Percentiles rank a stretch among this genome's conserved stretches.
Evolutionary conservation across 2,797 vertebrate species (phyloP).

Genomic region (Chiloscyllium punctatum): DNA sequence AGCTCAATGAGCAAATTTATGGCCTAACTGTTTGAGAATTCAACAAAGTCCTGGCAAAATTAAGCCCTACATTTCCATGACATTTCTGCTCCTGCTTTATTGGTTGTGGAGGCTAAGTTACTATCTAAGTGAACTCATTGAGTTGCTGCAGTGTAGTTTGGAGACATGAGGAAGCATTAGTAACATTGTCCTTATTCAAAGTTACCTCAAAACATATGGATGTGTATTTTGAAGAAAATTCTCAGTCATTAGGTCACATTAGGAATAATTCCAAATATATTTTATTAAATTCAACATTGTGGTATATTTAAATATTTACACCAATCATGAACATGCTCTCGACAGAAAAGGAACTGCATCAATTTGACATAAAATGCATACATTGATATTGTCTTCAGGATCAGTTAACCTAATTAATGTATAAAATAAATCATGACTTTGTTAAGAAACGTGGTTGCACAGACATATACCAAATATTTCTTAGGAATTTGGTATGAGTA

Average conservation of each 20-base stretch:
- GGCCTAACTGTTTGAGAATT: not conserved
- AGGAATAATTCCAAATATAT: not conserved
- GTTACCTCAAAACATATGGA: not conserved
- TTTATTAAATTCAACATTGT: constrained; percentile 9
- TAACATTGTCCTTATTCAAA: not conserved
- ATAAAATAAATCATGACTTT: constrained; percentile 16
- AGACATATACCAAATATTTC: not conserved
- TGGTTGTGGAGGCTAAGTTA: not conserved
- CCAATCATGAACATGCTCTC: not conserved
- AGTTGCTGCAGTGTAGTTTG: not conserved
- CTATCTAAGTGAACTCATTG: not conserved
- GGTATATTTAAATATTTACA: not conserved
- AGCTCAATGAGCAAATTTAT: too few species aligned
- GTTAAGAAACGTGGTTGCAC: not conserved
- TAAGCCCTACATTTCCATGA: not conserved
- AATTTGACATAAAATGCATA: constrained; percentile 13
- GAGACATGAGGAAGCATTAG: not conserved
- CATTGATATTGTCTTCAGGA: not conserved
- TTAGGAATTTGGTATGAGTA: not conserved
- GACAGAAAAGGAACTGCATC: constrained; percentile 21
- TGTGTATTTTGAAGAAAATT: not conserved
- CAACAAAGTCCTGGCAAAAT: not conserved
- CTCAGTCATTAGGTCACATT: not conserved
- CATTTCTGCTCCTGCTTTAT: not conserved
- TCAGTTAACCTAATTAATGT: constrained; percentile 15